Base-by-base conservation (phyloP, 2,113 vertebrate species). In the Neogobius melanostomus region DNA sequence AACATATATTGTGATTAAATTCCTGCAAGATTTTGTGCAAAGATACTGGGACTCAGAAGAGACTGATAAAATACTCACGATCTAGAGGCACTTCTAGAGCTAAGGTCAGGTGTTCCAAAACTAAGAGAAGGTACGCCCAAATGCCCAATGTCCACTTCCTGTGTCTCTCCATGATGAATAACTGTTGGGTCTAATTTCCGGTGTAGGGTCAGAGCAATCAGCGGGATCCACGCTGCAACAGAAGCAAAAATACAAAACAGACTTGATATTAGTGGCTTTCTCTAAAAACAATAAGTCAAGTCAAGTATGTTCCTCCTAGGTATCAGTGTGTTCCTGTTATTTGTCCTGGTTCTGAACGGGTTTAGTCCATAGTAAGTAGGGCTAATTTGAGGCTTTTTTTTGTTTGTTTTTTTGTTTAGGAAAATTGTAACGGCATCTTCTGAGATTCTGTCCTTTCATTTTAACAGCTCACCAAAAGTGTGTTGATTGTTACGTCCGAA, bases 31-130 rank as follows among this genome's bases (percentile, higher is more conserved):
- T 44, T 61, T 9, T 16, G 8, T 61, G 14, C 42, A 61, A 61
- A n/a, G 14, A 60, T n/a, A 42, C 36, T 60, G 8, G 14, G 17
- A 75, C 44, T 16, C 8, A 60, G 6, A 71, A 1, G 15, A 36
- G 21, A 60, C 51, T 9, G 47, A 43, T 8, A 9, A 7, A 54
- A 77, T 89, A 94, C 97, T 98, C 93, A 99, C 97, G 91, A 90
- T 98, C 97, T 79, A 98, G 97, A 90, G 97, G 97, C 82, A 99
- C 97, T 80, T 99, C 97, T 85, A 98, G 83, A 6, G 95, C 95
- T 77, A 91, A 89, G 73, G 94, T 90, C 85, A 94, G 74, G 86
- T 95, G 94, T 92, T 94, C 92, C 81, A 96, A 79, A 83, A 96
- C 85, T 70, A 95, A 75, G 83, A 96, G 45, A 70, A 98, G 82